These are phyloP conservation scores for Echinarachnius parma DNA, from an alignment of 53 echinoderm and acorn worm genomes.

Conservation along the genomic window DNA sequence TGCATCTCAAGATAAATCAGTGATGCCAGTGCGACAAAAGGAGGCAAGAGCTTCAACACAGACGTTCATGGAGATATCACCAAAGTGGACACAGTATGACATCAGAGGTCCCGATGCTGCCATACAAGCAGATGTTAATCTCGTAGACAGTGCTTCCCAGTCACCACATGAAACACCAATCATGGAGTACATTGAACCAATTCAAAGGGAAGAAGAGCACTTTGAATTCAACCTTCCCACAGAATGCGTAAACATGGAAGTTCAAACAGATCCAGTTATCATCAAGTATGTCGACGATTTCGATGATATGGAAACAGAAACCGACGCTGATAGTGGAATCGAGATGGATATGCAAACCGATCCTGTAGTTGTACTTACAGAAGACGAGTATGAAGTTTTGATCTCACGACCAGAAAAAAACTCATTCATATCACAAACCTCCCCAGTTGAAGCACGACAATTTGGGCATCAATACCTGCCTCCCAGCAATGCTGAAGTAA, in stretches of 20 bases:
- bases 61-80: constrained; percentile 18
- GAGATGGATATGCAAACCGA: constrained; percentile 58
- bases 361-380: constrained; percentile 47
- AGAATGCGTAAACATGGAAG: constrained; percentile 46
- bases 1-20: background rate
- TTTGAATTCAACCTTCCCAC: constrained; percentile 9
- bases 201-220: constrained; percentile 2
- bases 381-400: constrained; percentile 29
- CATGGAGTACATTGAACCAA: background rate
- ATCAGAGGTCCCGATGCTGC: background rate
- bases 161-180: background rate
- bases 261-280: constrained; percentile 73
- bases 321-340: constrained; percentile 58
- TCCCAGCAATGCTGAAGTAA: constrained; percentile 1
- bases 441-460: background rate
- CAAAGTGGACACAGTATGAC: constrained; percentile 48
- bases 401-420: constrained; percentile 4
- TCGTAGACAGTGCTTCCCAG: background rate
- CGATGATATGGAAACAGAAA: constrained; percentile 47
- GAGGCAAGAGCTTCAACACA: constrained; percentile 36
- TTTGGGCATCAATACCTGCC: constrained; percentile 12
- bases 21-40: constrained; percentile 7
- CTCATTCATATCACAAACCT: constrained; percentile 14
- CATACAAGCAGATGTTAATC: constrained; percentile 1
- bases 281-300: constrained; percentile 50